These are phyloP conservation scores for Botrylloides violaceus DNA, from an alignment of 23 tunicate genomes.

Conservation along the genomic window DNA sequence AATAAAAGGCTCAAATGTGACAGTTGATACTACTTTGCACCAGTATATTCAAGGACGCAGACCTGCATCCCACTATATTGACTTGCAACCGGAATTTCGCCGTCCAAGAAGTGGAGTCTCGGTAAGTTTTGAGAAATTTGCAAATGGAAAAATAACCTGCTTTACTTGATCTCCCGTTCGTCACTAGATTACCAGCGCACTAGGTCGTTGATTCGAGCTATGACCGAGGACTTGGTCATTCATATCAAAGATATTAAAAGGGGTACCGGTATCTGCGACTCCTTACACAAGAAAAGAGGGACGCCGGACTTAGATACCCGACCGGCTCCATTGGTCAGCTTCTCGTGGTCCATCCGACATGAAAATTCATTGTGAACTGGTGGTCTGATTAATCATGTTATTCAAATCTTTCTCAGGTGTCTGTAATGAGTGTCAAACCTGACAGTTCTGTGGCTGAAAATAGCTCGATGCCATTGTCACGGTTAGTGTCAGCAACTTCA, in stretches of 20 bases:
- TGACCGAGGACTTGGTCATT: too few species aligned
- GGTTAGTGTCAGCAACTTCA: slow-evolving; percentile 11
- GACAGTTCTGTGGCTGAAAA: slow-evolving; percentile 4
- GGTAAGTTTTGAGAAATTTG: slow-evolving; percentile 1
- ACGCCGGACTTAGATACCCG: too few species aligned
- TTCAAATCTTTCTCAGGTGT: not conserved
- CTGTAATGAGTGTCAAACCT: not conserved
- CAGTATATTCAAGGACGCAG: slow-evolving; percentile 2
- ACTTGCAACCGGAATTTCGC: slow-evolving; percentile 24
- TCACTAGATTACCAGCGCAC: too few species aligned
- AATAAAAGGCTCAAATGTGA: not conserved
- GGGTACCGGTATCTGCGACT: too few species aligned
- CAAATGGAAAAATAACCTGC: too few species aligned
- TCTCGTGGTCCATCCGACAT: too few species aligned
- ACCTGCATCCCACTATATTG: slow-evolving; percentile 25
- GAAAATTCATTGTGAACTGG: too few species aligned
- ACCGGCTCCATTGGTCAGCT: too few species aligned
- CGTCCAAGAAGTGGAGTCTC: slow-evolving; percentile 13
- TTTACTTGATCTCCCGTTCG: too few species aligned
- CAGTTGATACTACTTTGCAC: not conserved
- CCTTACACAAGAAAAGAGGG: too few species aligned
- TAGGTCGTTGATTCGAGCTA: too few species aligned
- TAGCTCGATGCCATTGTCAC: not conserved
- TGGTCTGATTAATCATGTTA: not conserved
- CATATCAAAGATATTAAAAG: too few species aligned